Percentiles rank a stretch among this genome's conserved stretches.
These are phyloP conservation scores for Ylistrum balloti DNA, from an alignment of 1,140 invertebrate species.

Conservation along the genomic window DNA sequence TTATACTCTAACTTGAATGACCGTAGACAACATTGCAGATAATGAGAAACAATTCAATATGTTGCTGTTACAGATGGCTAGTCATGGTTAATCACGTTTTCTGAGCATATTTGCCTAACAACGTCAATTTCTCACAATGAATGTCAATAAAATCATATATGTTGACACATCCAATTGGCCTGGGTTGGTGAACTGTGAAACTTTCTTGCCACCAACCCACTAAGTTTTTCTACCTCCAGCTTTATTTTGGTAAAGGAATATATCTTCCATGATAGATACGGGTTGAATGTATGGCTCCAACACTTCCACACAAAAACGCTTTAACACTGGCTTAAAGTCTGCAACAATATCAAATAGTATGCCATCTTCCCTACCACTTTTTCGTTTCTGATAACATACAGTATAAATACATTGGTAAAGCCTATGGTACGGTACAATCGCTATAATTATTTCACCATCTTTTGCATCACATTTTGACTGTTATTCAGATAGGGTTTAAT, in stretches of 20 bases:
- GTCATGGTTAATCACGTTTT: not conserved
- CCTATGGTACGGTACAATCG: not conserved
- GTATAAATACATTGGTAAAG: not conserved
- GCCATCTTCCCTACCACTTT: not conserved
- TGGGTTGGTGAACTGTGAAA: not conserved
- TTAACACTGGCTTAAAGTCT: not conserved
- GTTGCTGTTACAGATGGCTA: not conserved
- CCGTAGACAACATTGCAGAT: not conserved
- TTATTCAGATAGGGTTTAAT: no score
- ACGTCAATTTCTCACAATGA: constrained; percentile 34
- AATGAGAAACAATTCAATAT: constrained; percentile 36
- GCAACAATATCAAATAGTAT: no score
- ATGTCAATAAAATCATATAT: constrained; percentile 30
- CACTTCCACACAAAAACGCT: not conserved
- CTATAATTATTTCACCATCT: not conserved
- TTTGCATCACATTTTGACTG: not conserved
- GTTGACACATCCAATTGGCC: constrained; percentile 23
- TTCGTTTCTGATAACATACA: not conserved
- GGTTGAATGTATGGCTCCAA: not conserved
- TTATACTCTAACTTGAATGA: not conserved
- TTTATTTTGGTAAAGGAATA: not conserved
- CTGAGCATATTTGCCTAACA: constrained; percentile 33
- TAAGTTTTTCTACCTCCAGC: not conserved
- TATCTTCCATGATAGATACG: not conserved
- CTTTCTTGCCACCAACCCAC: not conserved